Base-by-base conservation (phyloP, 35 echinoderm and acorn worm genomes). In the Ophiothrix spiculata region DNA sequence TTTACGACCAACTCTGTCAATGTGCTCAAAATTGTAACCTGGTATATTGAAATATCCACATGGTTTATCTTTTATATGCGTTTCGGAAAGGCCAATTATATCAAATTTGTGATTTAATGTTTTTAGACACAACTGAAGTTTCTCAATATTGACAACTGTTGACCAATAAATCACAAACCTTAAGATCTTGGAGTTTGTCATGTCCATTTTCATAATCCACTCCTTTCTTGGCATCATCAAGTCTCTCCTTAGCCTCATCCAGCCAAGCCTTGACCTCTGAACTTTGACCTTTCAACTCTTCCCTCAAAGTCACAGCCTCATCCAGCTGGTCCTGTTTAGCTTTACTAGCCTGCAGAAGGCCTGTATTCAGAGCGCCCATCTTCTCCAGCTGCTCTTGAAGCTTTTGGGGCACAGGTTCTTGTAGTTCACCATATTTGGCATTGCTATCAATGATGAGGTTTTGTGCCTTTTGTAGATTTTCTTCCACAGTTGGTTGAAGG, bases 381-480 rank as follows among this genome's bases (percentile, higher is more conserved):
- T 76, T 64, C 39, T 94, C 84, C 23, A 99, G 73, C 16, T 91
- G 56, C 19, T 74, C 89, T 69, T 92, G 89, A 32, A 99, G 79
- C 37, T 89, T 36, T 0, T 75, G 39, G 16, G 92, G 93, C 35
- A 99, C 80, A 14, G 86, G 81, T 80, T 99, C 96, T 39, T 77
- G 83, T 21, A 99, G 36, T 34, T 91, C 90, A n/a, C 74, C 96
- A 75, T 91, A 99, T 78, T 99, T 94, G 35, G 96, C 90, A 34
- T 91, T 88, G 75, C 86, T 83, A 39, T 85, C 80, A 56, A 94
- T 93, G 39, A 93, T 91, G 77, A 99, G 75, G n/a, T 84, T 82
- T 69, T 99, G 96, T 23, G 86, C 88, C 83, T 88, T 83, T 56
- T 99, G 78, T 64, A 99, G 86, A 33, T 79, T 83, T 56, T 87